Conservation (phyloP, 2,113 vertebrate species). For the Indicator indicator region DNA sequence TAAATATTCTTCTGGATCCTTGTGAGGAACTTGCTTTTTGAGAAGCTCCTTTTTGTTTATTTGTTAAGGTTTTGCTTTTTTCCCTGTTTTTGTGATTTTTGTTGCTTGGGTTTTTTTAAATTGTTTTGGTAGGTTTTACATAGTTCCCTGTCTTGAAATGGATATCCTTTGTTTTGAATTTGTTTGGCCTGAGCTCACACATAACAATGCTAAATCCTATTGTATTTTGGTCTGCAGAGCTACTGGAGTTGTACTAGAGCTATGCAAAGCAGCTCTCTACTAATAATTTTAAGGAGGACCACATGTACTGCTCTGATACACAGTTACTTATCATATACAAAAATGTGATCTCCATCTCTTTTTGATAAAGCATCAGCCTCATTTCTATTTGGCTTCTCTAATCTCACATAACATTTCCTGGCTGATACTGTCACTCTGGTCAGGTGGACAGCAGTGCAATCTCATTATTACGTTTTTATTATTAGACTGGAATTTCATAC, state of each 20-base stretch:
- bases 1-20: neutral
- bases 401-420: neutral
- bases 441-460: neutral
- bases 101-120: neutral
- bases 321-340: neutral
- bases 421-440: neutral
- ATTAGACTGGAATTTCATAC: neutral
- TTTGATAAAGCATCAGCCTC: neutral
- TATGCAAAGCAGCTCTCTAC: neutral
- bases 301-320: neutral
- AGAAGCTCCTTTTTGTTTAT: neutral
- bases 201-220: neutral
- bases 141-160: neutral
- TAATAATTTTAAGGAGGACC: neutral
- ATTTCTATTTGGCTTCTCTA: neutral
- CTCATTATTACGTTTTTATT: neutral
- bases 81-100: accelerated
- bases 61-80: neutral
- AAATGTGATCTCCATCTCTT: neutral
- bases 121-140: neutral
- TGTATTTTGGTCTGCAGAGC: neutral
- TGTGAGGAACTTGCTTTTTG: neutral
- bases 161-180: neutral
- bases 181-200: neutral
- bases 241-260: neutral